Evolutionary conservation across 2,888 invertebrate genomes (phyloP), one percentile per base, ranked within the genome.

Genomic region (Merodon equestris): DNA sequence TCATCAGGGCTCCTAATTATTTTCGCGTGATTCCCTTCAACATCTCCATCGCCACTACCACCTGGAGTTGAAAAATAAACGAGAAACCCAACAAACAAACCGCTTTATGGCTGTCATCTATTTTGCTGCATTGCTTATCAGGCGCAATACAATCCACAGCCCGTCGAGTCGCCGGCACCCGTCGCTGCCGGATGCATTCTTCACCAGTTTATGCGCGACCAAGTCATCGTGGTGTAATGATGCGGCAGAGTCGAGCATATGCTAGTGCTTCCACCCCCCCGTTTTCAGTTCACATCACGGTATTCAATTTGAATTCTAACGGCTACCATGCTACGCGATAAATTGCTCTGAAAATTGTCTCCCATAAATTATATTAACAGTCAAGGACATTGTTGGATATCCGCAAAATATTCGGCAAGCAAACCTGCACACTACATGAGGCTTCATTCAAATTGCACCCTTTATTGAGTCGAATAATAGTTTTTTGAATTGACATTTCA

Each of bases 1-100:
- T 72, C 72, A 77, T 67, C 77, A 77, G 61, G 72, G 57, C 36
- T 64, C 63, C 72, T 68, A 73, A 77, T 77, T 77, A 73, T 73
- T 67, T 72, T 72, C 57, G 57, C 51, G 51, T 45, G 57, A 19
- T 40, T 63, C 48, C 27, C 27, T 27, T 2, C 27, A 17, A 27
- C 42, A 17, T 14, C 9, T 12, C 47, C 4, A 47, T 47, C 38
- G 14, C 27, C 18, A 38, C 13, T 12, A 17, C 13, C 50, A 40
- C 19, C 53, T 15, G 53, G 42, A 42, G 40, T 10, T 17, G 48
- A 54, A 53, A 58, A 47, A n/a, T 4, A 64, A 64, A n/a, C n/a
- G n/a, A n/a, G n/a, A n/a, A n/a, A n/a, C n/a, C n/a, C 15, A 44
- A 54, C 40, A 61, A 53, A 51, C 63, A 13, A 51, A 75, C 36